Conservation (phyloP, 2,888 invertebrate genomes). For the Drosophila hawaiiensis region DNA sequence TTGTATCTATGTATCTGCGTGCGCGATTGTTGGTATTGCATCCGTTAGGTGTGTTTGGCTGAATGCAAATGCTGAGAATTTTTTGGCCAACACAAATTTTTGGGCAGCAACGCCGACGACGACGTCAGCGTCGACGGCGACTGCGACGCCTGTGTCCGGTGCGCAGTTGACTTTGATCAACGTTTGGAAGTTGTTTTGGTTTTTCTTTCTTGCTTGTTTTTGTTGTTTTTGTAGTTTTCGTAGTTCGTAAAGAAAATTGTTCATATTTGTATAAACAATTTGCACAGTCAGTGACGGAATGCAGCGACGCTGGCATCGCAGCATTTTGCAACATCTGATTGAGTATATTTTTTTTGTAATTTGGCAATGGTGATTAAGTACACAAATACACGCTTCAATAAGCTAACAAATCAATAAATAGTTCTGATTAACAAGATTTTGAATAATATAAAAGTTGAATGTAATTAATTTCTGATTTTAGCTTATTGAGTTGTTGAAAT, state of each 20-base stretch:
- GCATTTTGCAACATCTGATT: slow-evolving; percentile 39
- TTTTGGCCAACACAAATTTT: slow-evolving; percentile 45
- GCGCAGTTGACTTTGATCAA: slow-evolving; percentile 76
- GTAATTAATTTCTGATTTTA: background rate
- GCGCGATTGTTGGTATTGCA: slow-evolving; percentile 58
- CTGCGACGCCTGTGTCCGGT: slow-evolving; percentile 73
- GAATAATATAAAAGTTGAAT: background rate
- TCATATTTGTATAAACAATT: slow-evolving; percentile 64
- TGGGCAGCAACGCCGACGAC: slow-evolving; percentile 21
- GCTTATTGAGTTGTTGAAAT: no score
- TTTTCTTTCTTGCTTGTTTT: background rate
- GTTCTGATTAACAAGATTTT: slow-evolving; percentile 3
- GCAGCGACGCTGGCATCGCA: slow-evolving; percentile 22
- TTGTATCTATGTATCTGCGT: slow-evolving; percentile 60
- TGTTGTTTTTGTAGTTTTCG: slow-evolving; percentile 18
- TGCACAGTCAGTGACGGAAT: slow-evolving; percentile 31
- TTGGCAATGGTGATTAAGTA: slow-evolving; percentile 15
- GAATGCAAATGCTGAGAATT: slow-evolving; percentile 72
- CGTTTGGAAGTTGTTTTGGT: slow-evolving; percentile 26
- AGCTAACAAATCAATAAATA: slow-evolving; percentile 3
- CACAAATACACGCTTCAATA: slow-evolving; percentile 10
- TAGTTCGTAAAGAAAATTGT: slow-evolving; percentile 32
- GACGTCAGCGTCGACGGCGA: slow-evolving; percentile 15
- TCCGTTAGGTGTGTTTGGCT: slow-evolving; percentile 75
- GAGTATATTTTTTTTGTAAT: slow-evolving; percentile 38